Base-by-base conservation (phyloP, 2,797 vertebrate genomes). In the Hypotaenidia philippensis region DNA sequence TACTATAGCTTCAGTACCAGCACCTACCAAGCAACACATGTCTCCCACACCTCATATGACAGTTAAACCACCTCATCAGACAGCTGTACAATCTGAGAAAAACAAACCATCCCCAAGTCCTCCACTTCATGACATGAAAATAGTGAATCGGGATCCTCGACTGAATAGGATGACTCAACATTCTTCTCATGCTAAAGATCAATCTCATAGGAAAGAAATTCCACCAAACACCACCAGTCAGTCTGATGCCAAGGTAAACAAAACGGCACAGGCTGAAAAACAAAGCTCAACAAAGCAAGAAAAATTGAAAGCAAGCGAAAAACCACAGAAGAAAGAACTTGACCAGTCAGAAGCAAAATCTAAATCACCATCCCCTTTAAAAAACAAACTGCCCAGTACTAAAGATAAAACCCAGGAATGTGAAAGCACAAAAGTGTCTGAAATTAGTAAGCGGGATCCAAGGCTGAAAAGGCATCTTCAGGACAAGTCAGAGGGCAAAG, bases 391-490 rank as follows among this genome's bases (percentile, higher is more conserved):
- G 4, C 97, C 98, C 0, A 97, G 89, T 81, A 64, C 89, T 78
- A 98, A 98, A 96, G 98, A 98, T 82, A 99, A 98, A 97, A 97
- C 79, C 47, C 90, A 93, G 15, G 99, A 99, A 87, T 69, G 90
- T 2, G 99, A 99, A 90, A 97, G 91, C 60, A 78, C 92, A 41
- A 99, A 98, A 91, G 81, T 97, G 1, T 78, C 96, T 17, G 99
- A 99, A 49, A 91, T 98, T 64, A 97, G 94, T 15, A 99, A 99
- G 94, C 99, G 99, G 91, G 99, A 99, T 89, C 99, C 99, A 31
- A 97, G 99, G 74, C 95, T 99, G 81, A 99, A 98, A 93, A 99
- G 99, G 71, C 99, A 99, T 44, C 85, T 98, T 26, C 98, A 98
- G 9, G 99, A 99, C 86, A 99, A 99, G 93, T 76, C 87, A 0